Conservation (phyloP, 2,113 vertebrate species). For the Rhodinocichla rosea region DNA sequence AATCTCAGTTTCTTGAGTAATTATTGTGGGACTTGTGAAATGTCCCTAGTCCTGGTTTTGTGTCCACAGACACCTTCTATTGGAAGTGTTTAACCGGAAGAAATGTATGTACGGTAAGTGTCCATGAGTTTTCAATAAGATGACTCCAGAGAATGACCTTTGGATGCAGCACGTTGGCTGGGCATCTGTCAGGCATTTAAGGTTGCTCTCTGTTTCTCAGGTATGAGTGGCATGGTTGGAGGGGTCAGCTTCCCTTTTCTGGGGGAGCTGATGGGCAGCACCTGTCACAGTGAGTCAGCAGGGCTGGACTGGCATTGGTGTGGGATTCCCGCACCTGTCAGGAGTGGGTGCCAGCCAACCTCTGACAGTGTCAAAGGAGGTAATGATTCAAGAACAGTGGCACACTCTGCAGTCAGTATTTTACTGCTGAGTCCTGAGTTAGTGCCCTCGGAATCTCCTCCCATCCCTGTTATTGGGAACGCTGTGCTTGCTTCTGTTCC, state of each 20-base stretch:
- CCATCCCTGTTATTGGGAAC: accelerated
- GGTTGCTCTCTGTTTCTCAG: neutral
- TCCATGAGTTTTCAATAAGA: neutral
- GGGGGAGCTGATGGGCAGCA: neutral
- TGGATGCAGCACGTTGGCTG: neutral
- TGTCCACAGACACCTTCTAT: neutral
- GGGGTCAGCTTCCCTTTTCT: neutral
- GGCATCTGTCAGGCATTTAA: neutral
- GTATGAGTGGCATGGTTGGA: neutral
- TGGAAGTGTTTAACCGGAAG: neutral
- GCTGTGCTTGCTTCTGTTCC: neutral
- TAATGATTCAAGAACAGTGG: neutral
- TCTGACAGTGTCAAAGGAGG: neutral
- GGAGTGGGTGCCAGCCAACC: neutral
- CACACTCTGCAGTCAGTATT: accelerated
- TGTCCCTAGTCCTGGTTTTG: neutral
- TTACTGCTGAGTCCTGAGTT: neutral
- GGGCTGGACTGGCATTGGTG: neutral
- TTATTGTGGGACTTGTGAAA: neutral
- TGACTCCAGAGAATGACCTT: neutral
- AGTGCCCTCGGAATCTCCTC: neutral
- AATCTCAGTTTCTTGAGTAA: neutral
- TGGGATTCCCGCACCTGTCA: neutral
- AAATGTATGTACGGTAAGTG: neutral
- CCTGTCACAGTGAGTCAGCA: slow-evolving; percentile 1